phyloP scores from a whole-genome alignment of 2,888 invertebrate genomes.

The Drosophila gaucha region DNA sequence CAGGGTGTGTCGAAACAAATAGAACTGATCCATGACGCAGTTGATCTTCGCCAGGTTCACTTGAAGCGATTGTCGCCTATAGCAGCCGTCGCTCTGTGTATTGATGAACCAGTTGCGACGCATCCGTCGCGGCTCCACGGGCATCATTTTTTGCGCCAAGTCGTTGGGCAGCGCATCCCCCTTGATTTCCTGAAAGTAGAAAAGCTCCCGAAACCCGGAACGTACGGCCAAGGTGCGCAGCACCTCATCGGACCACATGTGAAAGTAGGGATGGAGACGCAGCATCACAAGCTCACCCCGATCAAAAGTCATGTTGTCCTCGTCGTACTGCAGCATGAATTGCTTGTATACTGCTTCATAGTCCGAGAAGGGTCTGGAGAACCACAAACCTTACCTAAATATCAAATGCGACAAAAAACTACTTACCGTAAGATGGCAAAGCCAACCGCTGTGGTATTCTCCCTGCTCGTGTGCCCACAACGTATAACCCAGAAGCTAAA shows the following conservation, averaged over 20 bases:
- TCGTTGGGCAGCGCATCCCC: constrained; percentile 62
- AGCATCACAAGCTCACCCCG: constrained; percentile 72
- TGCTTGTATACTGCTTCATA: constrained; percentile 51
- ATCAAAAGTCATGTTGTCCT: constrained; percentile 37
- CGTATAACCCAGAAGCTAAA: constrained; percentile 66
- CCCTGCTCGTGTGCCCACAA: constrained; percentile 49
- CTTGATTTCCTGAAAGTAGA: constrained; percentile 49
- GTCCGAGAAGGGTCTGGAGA: constrained; percentile 38
- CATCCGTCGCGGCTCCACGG: constrained; percentile 71
- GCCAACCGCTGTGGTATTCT: constrained; percentile 65
- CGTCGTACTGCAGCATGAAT: constrained; percentile 44
- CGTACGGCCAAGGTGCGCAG: constrained; percentile 68
- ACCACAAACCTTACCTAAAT: too few species aligned
- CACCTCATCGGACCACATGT: constrained; percentile 69
- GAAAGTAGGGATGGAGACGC: constrained; percentile 76
- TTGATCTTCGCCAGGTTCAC: constrained; percentile 29
- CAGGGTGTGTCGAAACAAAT: constrained; percentile 63
- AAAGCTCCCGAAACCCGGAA: constrained; percentile 67
- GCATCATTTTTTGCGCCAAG: constrained; percentile 72
- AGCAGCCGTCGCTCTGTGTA: neutral
- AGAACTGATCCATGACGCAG: constrained; percentile 48
- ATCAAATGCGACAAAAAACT: neutral
- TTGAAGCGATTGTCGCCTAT: neutral
- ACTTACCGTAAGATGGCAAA: constrained; percentile 73
- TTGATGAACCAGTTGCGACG: constrained; percentile 52